Evolutionary conservation across 2,113 vertebrate species (phyloP), one percentile per base, ranked within the genome.

Genomic region (Polyodon spathula): DNA sequence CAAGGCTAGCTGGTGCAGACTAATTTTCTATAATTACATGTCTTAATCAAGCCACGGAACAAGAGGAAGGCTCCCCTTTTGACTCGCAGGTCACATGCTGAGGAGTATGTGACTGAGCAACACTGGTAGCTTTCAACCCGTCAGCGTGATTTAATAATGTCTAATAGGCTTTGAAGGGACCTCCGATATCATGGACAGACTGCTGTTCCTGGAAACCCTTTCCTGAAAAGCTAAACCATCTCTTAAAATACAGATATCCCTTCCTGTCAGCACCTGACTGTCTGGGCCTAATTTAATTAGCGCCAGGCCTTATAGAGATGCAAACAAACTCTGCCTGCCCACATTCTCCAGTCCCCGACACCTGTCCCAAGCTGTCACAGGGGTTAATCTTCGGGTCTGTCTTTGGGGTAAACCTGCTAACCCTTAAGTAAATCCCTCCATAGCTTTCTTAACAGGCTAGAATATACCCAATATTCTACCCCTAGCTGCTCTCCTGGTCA

Each of bases 161-260:
- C 44, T 44, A 27, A 14, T 38, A 4, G 16, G 56, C 43, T 12
- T 51, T 37, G 42, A 15, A 15, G 41, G n/a, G n/a, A n/a, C 15
- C 27, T n/a, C 4, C 16, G 6, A 43, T 27, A 38, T 41, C 43
- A 17, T 46, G n/a, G 16, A 38, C 37, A n/a, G 37, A 4, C 39
- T 16, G 15, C 43, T 41, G 62, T 46, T 61, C 59, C 52, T 61
- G 54, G 55, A 63, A 50, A 44, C 42, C 50, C 8, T 38, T 40
- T 51, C 40, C 39, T 51, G 46, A 43, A 52, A 52, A 58, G 54
- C 38, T 52, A 57, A 37, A 42, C 56, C 55, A 37, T 56, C 46
- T 58, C 58, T 63, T 52, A 58, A 63, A 58, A 58, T 52, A 53
- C 46, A 58, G 11, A 63, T 53, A 52, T 42, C 46, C 56, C 37